Conservation (phyloP, 2,888 invertebrate species). For the Ormia ochracea region DNA sequence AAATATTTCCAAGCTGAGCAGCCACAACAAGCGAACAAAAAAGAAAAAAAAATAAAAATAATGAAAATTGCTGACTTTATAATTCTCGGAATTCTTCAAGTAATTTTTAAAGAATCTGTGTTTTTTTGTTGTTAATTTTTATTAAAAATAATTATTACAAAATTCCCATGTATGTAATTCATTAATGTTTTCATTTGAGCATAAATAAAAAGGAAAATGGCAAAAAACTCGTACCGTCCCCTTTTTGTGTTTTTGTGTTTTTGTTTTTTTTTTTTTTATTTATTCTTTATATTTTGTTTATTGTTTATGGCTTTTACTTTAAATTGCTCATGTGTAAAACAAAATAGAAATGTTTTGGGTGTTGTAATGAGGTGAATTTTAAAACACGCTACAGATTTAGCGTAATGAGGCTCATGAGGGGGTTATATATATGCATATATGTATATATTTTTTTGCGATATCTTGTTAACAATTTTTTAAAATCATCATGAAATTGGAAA, state of each 20-base stretch:
- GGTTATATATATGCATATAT: too few species aligned
- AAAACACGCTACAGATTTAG: neutral
- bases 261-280: too few species aligned
- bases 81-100: slow-evolving; percentile 46
- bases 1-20: neutral
- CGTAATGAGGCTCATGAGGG: too few species aligned
- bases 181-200: slow-evolving; percentile 45
- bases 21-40: too few species aligned
- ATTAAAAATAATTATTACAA: slow-evolving; percentile 49
- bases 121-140: neutral
- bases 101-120: slow-evolving; percentile 8
- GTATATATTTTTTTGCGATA: too few species aligned
- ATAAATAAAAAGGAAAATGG: neutral
- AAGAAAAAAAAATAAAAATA: too few species aligned
- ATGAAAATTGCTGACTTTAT: slow-evolving; percentile 12
- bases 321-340: slow-evolving; percentile 27
- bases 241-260: too few species aligned
- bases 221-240: slow-evolving; percentile 8
- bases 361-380: neutral
- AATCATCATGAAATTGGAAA: too few species aligned
- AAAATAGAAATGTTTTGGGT: neutral
- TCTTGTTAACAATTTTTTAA: too few species aligned
- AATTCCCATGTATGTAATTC: slow-evolving; percentile 57
- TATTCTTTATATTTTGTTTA: too few species aligned
- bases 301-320: neutral